Base-by-base conservation (phyloP, 2,797 vertebrate genomes). In the Xerus rutilus region DNA sequence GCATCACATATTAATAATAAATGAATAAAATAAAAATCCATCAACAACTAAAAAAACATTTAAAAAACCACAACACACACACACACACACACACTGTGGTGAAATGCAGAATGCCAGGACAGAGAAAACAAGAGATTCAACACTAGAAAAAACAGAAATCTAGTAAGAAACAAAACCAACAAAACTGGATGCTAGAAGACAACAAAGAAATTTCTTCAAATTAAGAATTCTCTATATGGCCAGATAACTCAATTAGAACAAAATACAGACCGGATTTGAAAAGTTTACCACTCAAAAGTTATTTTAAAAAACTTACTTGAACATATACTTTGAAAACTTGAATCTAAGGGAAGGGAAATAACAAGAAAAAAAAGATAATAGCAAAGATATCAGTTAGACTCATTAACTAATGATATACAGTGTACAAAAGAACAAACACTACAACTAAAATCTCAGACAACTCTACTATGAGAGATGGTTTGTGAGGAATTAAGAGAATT, bases 311-410 rank as follows among this genome's bases (percentile, higher is more conserved):
- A 70, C 49, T 17, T 62, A 65, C 21, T 45, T 87, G 54, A 87
- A 14, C 52, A 54, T 65, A 77, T 39, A 76, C 43, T 81, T 57
- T 89, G 20, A 92, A 89, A 93, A 69, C 76, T 45, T 45, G 1
- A 92, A 81, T 30, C 65, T n/a, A 69, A 89, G 28, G 79, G 64
- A 86, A 76, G 52, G 14, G 12, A 89, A 7, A 49, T 11, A 30
- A 69, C 43, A 79, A 28, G 72, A 65, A 25, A 82, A 82, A 43
- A 83, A 77, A 59, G 73, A 43, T 10, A 23, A 7, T 45, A 91
- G 62, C 43, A 93, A 77, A 95, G 74, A 54, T 76, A 54, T 18
- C 83, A 86, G 70, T 65, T 11, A 79, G 45, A 72, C 45, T 92
- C 47, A 47, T 39, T 39, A 93, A 72, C 28, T 69, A 52, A 69